These are phyloP conservation scores for Azemiops feae DNA, from an alignment of 2,113 vertebrate species.

Conservation along the genomic window DNA sequence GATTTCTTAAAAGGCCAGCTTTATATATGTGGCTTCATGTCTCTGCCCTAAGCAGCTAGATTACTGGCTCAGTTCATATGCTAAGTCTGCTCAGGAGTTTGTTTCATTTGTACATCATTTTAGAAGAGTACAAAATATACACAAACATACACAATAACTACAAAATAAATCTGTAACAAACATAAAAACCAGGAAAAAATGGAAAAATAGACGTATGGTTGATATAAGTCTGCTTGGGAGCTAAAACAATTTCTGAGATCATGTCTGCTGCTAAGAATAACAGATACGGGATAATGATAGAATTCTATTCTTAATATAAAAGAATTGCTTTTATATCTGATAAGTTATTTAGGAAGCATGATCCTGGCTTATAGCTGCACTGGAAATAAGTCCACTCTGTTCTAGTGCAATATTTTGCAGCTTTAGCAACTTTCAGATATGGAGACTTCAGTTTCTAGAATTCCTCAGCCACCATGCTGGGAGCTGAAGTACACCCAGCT, in stretches of 20 bases:
- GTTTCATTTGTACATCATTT: not conserved
- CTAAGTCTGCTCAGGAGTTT: not conserved
- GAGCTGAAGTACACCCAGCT: no score
- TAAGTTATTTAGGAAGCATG: not conserved
- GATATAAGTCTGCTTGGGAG: not conserved
- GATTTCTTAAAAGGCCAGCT: not conserved
- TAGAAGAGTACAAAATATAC: not conserved
- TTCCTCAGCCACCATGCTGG: no score
- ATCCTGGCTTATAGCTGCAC: not conserved
- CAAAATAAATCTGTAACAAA: not conserved
- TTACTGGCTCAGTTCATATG: not conserved
- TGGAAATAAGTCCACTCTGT: not conserved
- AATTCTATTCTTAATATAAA: no score
- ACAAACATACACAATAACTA: not conserved
- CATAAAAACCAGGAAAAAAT: not conserved
- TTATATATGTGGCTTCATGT: not conserved
- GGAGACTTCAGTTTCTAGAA: no score
- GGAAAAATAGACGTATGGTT: not conserved
- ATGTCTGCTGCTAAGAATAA: not conserved
- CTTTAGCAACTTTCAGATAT: no score
- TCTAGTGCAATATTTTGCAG: not conserved
- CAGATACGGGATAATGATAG: not conserved
- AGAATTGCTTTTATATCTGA: no score
- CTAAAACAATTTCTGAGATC: not conserved
- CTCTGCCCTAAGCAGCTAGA: not conserved